Conservation (phyloP, 1,140 invertebrate genomes). For the Drosophila trapezifrons region DNA sequence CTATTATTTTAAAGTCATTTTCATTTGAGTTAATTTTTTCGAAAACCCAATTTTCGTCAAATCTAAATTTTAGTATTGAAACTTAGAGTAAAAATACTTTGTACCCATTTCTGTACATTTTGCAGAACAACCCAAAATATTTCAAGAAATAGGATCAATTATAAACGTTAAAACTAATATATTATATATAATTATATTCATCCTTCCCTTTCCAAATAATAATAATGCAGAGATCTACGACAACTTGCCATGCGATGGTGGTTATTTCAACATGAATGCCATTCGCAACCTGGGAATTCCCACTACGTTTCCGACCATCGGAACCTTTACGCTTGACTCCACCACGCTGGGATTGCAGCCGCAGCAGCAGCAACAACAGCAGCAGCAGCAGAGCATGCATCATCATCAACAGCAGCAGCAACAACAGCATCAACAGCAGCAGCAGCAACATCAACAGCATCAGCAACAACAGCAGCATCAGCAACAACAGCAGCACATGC, state of each 20-base stretch:
- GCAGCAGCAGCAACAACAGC: constrained; percentile 48
- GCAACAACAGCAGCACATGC: constrained; percentile 34
- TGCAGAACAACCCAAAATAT: no score
- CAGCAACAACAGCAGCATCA: constrained; percentile 46
- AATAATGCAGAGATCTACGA: constrained; percentile 75
- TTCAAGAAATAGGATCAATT: no score
- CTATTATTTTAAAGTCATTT: constrained; percentile 2
- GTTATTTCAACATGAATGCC: constrained; percentile 80
- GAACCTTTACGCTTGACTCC: constrained; percentile 82
- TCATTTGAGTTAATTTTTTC: neutral
- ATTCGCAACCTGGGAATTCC: constrained; percentile 81
- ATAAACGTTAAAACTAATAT: no score
- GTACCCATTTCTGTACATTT: no score
- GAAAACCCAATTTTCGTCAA: neutral
- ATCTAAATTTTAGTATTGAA: neutral
- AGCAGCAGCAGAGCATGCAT: constrained; percentile 50
- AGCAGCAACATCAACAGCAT: constrained; percentile 62
- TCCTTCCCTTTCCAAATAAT: neutral
- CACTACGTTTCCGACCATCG: constrained; percentile 80
- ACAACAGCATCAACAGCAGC: constrained; percentile 50
- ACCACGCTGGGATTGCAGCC: constrained; percentile 70
- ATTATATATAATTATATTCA: neutral
- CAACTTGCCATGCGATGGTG: constrained; percentile 76
- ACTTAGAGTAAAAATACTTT: no score
- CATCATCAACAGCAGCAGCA: constrained; percentile 59